These are phyloP conservation scores for Drosophila buzzatii DNA, from an alignment of 2,888 invertebrate species.

Conservation along the genomic window DNA sequence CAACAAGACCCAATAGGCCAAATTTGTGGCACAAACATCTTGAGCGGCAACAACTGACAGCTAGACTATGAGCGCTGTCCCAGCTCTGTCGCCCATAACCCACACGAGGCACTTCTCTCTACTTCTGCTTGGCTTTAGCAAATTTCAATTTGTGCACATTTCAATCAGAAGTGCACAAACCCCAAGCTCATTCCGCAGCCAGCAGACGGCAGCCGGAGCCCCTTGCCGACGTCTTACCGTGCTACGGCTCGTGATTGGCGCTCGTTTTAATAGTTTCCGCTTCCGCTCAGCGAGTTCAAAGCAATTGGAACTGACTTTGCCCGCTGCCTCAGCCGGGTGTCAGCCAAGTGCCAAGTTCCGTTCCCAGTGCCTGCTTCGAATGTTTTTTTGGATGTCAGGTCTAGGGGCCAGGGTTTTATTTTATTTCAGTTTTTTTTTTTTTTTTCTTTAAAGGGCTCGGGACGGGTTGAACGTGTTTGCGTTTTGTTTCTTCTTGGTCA, in stretches of 20 bases:
- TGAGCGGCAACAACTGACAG: constrained; percentile 53
- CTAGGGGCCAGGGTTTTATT: constrained; percentile 18
- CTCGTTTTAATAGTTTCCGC: constrained; percentile 82
- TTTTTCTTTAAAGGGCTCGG: constrained; percentile 24
- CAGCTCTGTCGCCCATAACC: constrained; percentile 1
- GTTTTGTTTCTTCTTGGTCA: constrained; percentile 67
- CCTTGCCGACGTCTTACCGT: not conserved
- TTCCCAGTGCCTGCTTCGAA: constrained; percentile 25
- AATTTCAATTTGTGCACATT: constrained; percentile 81
- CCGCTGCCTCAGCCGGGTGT: constrained; percentile 28
- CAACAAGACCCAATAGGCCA: constrained; percentile 76
- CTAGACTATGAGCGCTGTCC: not conserved
- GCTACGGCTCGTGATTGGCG: constrained; percentile 64
- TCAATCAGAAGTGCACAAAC: constrained; percentile 71
- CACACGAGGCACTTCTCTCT: constrained; percentile 48
- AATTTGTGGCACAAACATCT: constrained; percentile 70
- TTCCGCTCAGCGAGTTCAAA: constrained; percentile 77
- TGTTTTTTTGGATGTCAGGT: constrained; percentile 35
- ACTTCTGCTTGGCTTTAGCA: constrained; percentile 38
- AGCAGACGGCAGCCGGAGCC: not conserved
- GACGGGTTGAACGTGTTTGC: constrained; percentile 67
- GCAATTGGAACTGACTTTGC: constrained; percentile 74
- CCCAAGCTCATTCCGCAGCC: not conserved
- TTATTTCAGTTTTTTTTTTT: constrained; percentile 15
- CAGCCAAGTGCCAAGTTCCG: constrained; percentile 73